A percentile compares a stretch with the other conserved stretches of the same genome.
phyloP scores from a whole-genome alignment of 2,113 vertebrate species.

The Chitala chitala region DNA sequence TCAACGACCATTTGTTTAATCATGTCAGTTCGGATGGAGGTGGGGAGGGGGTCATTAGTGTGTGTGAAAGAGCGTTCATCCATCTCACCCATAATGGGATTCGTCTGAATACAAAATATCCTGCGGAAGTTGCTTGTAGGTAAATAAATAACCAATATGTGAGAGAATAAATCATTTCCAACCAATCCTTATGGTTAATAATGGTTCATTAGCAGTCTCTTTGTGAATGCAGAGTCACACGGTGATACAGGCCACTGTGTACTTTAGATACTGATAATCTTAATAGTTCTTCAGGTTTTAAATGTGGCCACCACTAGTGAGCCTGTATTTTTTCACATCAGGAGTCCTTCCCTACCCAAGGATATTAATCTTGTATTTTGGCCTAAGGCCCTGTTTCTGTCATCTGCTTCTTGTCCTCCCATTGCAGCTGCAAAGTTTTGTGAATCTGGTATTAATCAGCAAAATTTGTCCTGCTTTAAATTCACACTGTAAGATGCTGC shows the following conservation, averaged over 20 bases:
- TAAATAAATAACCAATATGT: constrained; percentile 5
- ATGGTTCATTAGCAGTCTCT: not conserved
- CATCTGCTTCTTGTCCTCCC: not conserved
- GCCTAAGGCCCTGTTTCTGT: not conserved
- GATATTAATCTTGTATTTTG: not conserved
- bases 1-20: not conserved
- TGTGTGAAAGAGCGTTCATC: constrained; percentile 7
- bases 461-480: too few relatives aligned
- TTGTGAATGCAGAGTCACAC: not conserved
- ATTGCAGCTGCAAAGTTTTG: not conserved
- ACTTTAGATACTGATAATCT: not conserved
- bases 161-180: not conserved
- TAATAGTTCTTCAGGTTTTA: not conserved
- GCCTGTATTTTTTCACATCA: not conserved
- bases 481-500: too few relatives aligned
- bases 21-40: not conserved
- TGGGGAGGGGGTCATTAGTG: constrained; percentile 14
- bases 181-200: not conserved
- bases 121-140: not conserved
- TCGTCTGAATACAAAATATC: not conserved
- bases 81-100: not conserved
- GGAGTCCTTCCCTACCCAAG: not conserved
- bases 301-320: not conserved
- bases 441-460: not conserved
- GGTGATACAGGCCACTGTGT: not conserved